These are phyloP conservation scores for Epinephelus moara DNA, from an alignment of 2,113 vertebrate genomes.

Conservation along the genomic window DNA sequence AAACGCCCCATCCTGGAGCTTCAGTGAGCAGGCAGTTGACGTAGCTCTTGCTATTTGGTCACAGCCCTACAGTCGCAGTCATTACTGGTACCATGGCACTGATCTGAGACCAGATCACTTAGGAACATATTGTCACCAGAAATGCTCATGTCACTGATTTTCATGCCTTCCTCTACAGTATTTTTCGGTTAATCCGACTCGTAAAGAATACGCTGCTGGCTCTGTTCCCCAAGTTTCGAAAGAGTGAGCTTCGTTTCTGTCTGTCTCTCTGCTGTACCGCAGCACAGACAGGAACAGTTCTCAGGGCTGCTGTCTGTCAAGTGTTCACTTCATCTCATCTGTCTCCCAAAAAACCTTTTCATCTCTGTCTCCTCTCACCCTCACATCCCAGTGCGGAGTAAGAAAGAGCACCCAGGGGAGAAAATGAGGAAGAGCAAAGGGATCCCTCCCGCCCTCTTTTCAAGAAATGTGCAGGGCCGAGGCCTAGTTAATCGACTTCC, in stretches of 20 bases:
- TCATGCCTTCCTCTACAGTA: constrained; percentile 3
- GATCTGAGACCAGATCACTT: constrained; percentile 10
- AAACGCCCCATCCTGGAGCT: background rate
- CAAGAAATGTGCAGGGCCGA: constrained; percentile 22
- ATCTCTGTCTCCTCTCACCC: constrained; percentile 51
- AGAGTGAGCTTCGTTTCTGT: constrained; percentile 17
- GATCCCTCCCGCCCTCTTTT: constrained; percentile 38
- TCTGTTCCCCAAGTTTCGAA: constrained; percentile 50
- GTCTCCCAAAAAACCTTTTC: constrained; percentile 51
- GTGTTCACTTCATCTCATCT: constrained; percentile 50
- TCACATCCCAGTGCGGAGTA: constrained; percentile 41
- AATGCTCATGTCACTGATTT: constrained; percentile 29
- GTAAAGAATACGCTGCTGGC: constrained; percentile 34
- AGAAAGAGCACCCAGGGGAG: constrained; percentile 43
- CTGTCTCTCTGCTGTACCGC: constrained; percentile 30
- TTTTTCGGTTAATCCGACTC: constrained; percentile 35
- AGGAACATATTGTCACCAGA: background rate
- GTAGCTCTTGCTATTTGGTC: constrained; percentile 7
- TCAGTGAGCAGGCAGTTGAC: background rate
- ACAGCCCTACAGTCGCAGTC: constrained; percentile 1
- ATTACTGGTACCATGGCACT: background rate
- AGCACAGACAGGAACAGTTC: constrained; percentile 32
- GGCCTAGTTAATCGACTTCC: constrained; percentile 48
- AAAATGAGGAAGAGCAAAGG: constrained; percentile 18
- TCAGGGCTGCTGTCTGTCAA: constrained; percentile 64